Evolutionary conservation across 2,113 vertebrate species (phyloP).

Genomic region (Chaenogobius annularis): DNA sequence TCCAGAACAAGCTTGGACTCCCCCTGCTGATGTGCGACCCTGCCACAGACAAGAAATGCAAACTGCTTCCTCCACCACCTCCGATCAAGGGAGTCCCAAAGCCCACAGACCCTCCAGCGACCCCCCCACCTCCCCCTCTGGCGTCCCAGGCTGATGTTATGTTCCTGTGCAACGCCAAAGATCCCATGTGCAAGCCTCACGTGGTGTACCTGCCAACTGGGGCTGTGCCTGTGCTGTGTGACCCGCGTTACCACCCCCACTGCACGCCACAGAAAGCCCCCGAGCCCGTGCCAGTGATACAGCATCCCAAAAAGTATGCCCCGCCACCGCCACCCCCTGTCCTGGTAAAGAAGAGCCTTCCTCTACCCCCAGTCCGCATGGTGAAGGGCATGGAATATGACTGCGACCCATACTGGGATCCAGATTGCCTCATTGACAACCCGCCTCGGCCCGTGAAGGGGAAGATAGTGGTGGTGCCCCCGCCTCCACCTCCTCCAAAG

Average conservation of each 20-base stretch:
- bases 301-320: conserved; percentile 42
- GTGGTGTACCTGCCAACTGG: conserved; percentile 79
- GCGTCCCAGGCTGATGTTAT: conserved; percentile 74
- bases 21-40: conserved; percentile 71
- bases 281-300: conserved; percentile 20
- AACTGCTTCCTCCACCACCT: conserved; percentile 44
- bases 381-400: conserved; percentile 79
- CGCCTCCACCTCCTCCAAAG: conserved; percentile 44
- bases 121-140: conserved; percentile 46
- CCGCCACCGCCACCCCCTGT: conserved; percentile 53
- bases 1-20: conserved; percentile 76
- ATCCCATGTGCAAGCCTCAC: conserved; percentile 80
- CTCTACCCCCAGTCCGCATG: conserved; percentile 43
- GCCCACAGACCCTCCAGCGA: conserved; percentile 18
- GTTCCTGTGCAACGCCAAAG: conserved; percentile 76
- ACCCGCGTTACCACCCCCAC: conserved; percentile 76
- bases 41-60: conserved; percentile 73
- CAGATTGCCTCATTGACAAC: conserved; percentile 78
- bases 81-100: conserved; percentile 59
- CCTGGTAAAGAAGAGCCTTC: conserved; percentile 54
- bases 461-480: conserved; percentile 43
- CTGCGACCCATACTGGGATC: conserved; percentile 83
- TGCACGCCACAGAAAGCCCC: conserved; percentile 69
- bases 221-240: conserved; percentile 74
- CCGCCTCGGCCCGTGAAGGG: conserved; percentile 71